Evolutionary conservation across 1,140 invertebrate species (phyloP).

Genomic region (Drosophila bipectinata): DNA sequence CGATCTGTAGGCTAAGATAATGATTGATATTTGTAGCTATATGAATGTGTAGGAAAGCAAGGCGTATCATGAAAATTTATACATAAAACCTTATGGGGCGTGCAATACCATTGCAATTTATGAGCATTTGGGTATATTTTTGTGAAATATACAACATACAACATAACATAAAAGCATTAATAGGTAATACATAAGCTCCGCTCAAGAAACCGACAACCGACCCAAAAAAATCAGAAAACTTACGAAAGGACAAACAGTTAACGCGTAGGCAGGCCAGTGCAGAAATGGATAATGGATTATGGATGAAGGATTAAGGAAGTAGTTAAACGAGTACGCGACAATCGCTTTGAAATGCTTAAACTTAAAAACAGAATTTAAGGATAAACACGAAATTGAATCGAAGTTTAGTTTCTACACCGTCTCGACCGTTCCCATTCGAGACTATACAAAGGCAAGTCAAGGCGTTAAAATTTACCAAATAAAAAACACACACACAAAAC

Average conservation of each 20-base stretch:
- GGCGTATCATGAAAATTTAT: conserved; percentile 50
- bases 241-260: conserved; percentile 46
- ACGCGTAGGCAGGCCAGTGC: conserved; percentile 76
- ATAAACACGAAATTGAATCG: conserved; percentile 37
- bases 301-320: conserved; percentile 40
- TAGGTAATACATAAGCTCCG: conserved; percentile 55
- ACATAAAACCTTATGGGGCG: conserved; percentile 50
- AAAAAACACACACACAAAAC: conserved; percentile 13
- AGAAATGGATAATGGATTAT: conserved; percentile 40
- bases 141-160: conserved; percentile 70
- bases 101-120: conserved; percentile 56
- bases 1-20: conserved; percentile 57
- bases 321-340: conserved; percentile 70
- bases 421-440: conserved; percentile 62
- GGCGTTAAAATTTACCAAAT: conserved; percentile 57
- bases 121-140: conserved; percentile 77
- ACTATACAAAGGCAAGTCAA: conserved; percentile 61
- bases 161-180: conserved; percentile 43
- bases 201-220: conserved; percentile 61
- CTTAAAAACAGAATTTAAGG: conserved; percentile 18
- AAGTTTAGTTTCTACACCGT: conserved; percentile 57
- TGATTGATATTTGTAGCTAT: conserved; percentile 53
- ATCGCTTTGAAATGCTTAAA: conserved; percentile 80
- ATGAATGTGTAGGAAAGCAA: conserved; percentile 59
- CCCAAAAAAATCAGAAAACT: conserved; percentile 22